phyloP scores from a whole-genome alignment of 2,113 vertebrate species.

The Oxyura jamaicensis region DNA sequence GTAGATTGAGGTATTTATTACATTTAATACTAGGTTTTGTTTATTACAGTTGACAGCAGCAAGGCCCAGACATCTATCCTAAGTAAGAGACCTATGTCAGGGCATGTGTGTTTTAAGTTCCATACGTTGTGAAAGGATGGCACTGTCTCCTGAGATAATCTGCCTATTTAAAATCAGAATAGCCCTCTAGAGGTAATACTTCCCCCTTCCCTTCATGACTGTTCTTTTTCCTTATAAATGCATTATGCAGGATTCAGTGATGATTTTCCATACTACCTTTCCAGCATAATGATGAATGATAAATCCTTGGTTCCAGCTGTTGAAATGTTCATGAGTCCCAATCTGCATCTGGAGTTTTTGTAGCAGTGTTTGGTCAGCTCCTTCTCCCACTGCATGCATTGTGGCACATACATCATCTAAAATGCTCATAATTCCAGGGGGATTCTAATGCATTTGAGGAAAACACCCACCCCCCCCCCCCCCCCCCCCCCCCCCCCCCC shows the following conservation, averaged over 20 bases:
- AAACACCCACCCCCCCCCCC: no score
- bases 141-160: background rate
- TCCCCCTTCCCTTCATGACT: background rate
- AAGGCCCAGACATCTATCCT: background rate
- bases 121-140: background rate
- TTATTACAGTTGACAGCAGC: background rate
- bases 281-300: conserved; percentile 99
- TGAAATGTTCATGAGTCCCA: conserved; percentile 97
- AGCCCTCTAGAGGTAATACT: background rate
- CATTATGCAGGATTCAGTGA: background rate
- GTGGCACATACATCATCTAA: conserved; percentile 97
- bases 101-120: background rate
- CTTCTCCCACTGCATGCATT: conserved; percentile 96
- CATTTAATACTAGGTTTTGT: background rate
- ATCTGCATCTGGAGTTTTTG: conserved; percentile 96
- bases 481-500: no score
- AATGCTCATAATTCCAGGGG: conserved; percentile 96
- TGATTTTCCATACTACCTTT: conserved; percentile 79
- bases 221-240: background rate
- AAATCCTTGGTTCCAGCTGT: conserved; percentile 99
- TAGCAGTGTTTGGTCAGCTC: conserved; percentile 95
- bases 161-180: background rate
- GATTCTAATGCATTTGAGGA: conserved; percentile 78
- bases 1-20: background rate
- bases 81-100: background rate